Base-by-base conservation (phyloP, 1,140 invertebrate species). In the Tetraneura akinire region DNA sequence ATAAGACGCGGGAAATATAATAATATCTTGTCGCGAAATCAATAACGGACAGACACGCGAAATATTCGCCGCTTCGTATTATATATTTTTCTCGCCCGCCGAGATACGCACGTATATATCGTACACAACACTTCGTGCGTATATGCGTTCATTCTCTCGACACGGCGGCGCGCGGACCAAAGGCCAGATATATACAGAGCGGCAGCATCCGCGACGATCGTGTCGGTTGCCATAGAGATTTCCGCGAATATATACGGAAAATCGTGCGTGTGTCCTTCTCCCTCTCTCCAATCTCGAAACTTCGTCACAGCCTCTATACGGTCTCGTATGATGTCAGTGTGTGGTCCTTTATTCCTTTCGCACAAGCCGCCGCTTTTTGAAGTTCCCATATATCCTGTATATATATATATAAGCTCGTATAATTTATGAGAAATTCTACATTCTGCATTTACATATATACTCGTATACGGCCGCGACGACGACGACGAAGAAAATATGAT, bases 361-460 rank as follows among this genome's bases (percentile, higher is more conserved):
- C 29, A 32, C 71, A 49, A 23, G n/a, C 47, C 26, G 18, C 18
- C 6, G 1, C 26, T 4, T 26, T n/a, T 8, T 18, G 23, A 3
- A 68, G 66, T 68, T 68, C n/a, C 51, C n/a, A n/a, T n/a, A n/a
- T 53, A 74, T 53, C 73, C 21, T 53, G 51, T 37, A 55, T n/a
- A n/a, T n/a, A n/a, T n/a, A n/a, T n/a, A n/a, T n/a, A n/a, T 76
- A 76, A 76, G 73, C 73, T 76, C 8, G 3, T 55, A 57, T 76
- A 76, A 76, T 76, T 76, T 76, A 76, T 57, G 73, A 76, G 49
- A 76, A 57, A 53, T n/a, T 53, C 70, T 26, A 53, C n/a, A n/a
- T n/a, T n/a, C n/a, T n/a, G n/a, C n/a, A n/a, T n/a, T n/a, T n/a
- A n/a, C 32, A 8, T 37, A 37, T 37, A 37, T 37, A 68, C 70